Conservation (phyloP, 2,113 vertebrate genomes). For the Aix galericulata region DNA sequence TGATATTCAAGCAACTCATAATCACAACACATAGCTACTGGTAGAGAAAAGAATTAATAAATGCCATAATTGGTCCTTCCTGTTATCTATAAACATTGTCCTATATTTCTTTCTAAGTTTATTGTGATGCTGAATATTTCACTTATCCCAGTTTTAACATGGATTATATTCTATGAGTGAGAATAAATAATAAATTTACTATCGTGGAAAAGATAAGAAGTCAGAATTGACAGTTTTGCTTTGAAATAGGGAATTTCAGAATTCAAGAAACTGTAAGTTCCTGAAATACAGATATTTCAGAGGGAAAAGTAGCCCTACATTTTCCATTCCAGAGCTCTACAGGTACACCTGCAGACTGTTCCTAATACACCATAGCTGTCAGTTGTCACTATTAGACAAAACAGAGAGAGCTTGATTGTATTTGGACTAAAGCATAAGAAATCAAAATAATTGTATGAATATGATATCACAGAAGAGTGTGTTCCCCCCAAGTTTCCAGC, state of each 20-base stretch:
- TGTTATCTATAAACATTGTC: neutral
- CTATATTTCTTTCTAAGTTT: neutral
- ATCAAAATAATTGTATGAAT: neutral
- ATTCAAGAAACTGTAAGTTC: neutral
- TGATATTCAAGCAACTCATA: neutral
- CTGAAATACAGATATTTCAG: neutral
- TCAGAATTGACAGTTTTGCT: neutral
- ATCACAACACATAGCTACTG: neutral
- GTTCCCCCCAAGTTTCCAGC: neutral
- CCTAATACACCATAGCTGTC: neutral
- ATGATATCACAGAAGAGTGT: neutral
- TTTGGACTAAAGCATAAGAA: neutral
- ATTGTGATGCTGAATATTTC: neutral
- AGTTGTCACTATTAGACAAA: neutral
- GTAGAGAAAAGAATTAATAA: neutral
- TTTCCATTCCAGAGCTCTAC: neutral
- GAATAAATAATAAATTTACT: neutral
- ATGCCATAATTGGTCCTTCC: neutral
- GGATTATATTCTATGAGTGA: neutral
- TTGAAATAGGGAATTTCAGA: neutral
- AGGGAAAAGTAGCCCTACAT: neutral
- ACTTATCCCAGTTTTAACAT: neutral
- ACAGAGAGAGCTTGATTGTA: neutral
- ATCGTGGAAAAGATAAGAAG: neutral
- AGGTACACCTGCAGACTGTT: neutral